Conservation (phyloP, 1,140 invertebrate genomes). For the Psilanteris sp. region DNA sequence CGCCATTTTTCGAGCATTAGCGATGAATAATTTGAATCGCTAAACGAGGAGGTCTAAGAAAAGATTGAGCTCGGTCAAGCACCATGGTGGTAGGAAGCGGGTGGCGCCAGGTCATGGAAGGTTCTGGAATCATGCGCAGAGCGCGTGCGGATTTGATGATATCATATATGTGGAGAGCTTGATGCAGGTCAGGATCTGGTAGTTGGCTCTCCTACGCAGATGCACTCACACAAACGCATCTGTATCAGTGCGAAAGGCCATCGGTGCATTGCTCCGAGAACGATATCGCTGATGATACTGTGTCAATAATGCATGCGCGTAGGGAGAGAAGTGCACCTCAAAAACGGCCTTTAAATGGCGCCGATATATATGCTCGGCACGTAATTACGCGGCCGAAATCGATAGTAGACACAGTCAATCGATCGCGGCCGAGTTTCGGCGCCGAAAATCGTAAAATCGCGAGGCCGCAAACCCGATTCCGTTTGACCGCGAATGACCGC, state of each 20-base stretch:
- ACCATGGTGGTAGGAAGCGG: conserved; percentile 52
- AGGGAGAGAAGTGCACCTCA: conserved; percentile 33
- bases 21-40: conserved; percentile 39
- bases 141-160: conserved; percentile 52
- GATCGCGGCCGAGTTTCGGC: too few relatives aligned
- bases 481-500: too few relatives aligned
- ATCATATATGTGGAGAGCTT: conserved; percentile 59
- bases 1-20: conserved; percentile 6
- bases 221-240: conserved; percentile 67
- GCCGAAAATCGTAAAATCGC: too few relatives aligned
- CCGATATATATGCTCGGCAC: too few relatives aligned
- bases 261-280: conserved; percentile 67
- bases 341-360: conserved; percentile 31
- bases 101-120: conserved; percentile 56
- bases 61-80: conserved; percentile 58
- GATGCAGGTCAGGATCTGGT: conserved; percentile 73
- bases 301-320: conserved; percentile 50
- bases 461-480: too few relatives aligned
- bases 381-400: neutral
- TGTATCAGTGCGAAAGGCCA: conserved; percentile 64
- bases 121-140: conserved; percentile 65
- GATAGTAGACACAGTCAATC: too few relatives aligned
- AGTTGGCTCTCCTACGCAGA: conserved; percentile 68
- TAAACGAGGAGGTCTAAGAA: conserved; percentile 41
- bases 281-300: conserved; percentile 65